These are phyloP conservation scores for Nebria salina DNA, from an alignment of 2,888 invertebrate species.

Conservation along the genomic window DNA sequence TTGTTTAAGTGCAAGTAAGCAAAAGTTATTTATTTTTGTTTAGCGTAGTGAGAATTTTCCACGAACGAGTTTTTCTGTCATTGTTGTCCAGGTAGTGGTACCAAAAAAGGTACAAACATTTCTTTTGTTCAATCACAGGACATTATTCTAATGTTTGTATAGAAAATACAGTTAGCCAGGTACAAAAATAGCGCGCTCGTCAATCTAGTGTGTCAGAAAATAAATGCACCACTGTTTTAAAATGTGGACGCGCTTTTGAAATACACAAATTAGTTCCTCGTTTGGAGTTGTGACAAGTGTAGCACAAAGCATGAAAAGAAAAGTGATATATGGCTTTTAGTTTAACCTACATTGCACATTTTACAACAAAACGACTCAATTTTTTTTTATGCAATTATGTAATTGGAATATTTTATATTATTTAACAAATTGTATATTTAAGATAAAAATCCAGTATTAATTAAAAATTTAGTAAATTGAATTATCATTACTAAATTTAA, in stretches of 20 bases:
- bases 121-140: background rate
- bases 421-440: no score
- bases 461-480: no score
- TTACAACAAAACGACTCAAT: no score
- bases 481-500: no score
- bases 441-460: no score
- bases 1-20: background rate
- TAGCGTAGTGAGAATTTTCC: background rate
- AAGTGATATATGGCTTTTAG: background rate
- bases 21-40: background rate
- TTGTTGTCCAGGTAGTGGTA: background rate
- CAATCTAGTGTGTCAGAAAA: background rate
- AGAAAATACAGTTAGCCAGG: background rate
- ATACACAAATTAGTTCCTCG: slow-evolving; percentile 1
- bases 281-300: background rate
- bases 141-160: background rate
- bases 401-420: no score
- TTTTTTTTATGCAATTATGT: no score
- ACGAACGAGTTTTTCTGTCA: background rate
- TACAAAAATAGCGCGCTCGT: background rate
- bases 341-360: background rate
- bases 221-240: background rate
- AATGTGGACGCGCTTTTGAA: background rate
- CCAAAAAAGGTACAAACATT: background rate
- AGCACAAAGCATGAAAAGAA: background rate